Evolutionary conservation across 2,797 vertebrate genomes (phyloP).

Genomic region (Petrocephalus sullivani): DNA sequence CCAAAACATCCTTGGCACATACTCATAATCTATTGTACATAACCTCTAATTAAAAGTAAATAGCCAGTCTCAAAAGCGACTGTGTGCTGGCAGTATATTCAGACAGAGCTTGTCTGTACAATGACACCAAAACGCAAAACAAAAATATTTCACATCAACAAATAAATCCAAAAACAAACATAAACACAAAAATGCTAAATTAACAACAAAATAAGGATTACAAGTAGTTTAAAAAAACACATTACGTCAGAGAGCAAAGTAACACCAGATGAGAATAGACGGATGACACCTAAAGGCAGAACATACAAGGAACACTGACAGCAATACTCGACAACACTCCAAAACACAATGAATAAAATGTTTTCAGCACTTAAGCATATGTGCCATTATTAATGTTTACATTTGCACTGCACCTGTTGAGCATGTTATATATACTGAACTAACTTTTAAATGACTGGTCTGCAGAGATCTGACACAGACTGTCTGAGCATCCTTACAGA

Average conservation of each 20-base stretch:
- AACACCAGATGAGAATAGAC: not conserved
- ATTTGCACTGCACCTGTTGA: not conserved
- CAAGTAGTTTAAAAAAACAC: not conserved
- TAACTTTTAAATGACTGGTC: not conserved
- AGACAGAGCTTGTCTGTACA: not conserved
- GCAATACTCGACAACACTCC: not conserved
- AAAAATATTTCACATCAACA: not conserved
- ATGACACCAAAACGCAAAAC: not conserved
- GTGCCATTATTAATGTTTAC: not conserved
- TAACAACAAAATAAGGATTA: not conserved
- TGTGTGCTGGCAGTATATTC: not conserved
- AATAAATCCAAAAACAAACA: not conserved
- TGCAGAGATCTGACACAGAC: not conserved
- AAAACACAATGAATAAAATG: not conserved
- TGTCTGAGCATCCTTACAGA: not conserved
- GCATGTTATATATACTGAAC: not conserved
- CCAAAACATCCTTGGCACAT: not conserved
- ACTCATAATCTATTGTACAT: not conserved
- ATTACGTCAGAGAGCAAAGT: not conserved
- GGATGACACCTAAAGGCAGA: not conserved
- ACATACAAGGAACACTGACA: not conserved
- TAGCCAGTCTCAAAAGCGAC: not conserved
- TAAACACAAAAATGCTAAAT: not conserved
- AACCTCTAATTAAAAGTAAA: not conserved
- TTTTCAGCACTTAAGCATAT: not conserved